A percentile compares a stretch with the other conserved stretches of the same genome.
These are phyloP conservation scores for Nipponia nippon DNA, from an alignment of 2,113 vertebrate species.

Conservation along the genomic window DNA sequence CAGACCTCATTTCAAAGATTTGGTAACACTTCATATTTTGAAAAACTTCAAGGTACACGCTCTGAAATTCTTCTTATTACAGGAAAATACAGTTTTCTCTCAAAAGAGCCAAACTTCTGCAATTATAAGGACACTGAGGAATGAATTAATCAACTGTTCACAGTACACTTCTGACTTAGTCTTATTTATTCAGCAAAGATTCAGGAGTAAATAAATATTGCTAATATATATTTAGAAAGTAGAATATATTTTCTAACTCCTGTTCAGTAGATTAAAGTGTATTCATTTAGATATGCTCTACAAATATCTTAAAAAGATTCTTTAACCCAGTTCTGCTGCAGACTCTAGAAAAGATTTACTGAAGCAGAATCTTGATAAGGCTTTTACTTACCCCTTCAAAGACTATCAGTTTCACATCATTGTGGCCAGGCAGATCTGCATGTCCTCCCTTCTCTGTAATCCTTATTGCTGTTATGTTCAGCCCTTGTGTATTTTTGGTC, in stretches of 20 bases:
- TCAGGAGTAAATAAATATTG: background rate
- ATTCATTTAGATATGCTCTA: background rate
- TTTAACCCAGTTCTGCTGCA: background rate
- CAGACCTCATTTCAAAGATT: background rate
- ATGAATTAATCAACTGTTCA: background rate
- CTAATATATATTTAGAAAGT: background rate
- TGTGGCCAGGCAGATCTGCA: background rate
- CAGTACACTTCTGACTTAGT: background rate
- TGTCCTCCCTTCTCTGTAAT: background rate
- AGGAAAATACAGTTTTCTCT: background rate
- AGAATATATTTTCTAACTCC: background rate
- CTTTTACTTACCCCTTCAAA: background rate
- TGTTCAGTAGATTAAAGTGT: background rate
- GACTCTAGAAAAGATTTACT: background rate
- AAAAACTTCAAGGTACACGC: background rate
- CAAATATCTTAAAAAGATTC: background rate
- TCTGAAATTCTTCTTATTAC: background rate
- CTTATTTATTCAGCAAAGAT: background rate
- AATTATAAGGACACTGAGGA: background rate
- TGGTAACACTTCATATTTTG: background rate
- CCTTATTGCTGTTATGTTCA: background rate
- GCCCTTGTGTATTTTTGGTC: background rate
- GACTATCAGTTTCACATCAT: background rate
- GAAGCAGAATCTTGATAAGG: background rate
- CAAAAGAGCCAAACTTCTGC: background rate